Percentiles rank a stretch among this genome's conserved stretches.
Evolutionary conservation across 2,888 invertebrate species (phyloP).

Genomic region (Drosophila flavopinicola): DNA sequence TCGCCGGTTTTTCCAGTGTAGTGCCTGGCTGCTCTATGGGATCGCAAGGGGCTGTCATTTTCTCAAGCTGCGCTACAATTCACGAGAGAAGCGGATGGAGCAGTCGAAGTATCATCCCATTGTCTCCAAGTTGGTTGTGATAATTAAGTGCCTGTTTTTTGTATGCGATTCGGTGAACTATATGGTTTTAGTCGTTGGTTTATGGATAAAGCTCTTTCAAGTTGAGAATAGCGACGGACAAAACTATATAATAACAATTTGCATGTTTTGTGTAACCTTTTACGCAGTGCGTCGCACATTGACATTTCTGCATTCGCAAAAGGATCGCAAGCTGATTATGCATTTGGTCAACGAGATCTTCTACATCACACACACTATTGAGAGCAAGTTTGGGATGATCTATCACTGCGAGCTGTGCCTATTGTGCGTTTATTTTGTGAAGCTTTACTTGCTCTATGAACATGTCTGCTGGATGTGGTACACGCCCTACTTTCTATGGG

Average conservation of each 20-base stretch:
- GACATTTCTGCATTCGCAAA: conserved; percentile 45
- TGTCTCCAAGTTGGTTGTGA: conserved; percentile 35
- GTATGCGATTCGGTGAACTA: conserved; percentile 23
- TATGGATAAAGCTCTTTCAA: conserved; percentile 28
- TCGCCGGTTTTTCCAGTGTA: conserved; percentile 24
- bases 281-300: conserved; percentile 37
- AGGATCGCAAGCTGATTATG: conserved; percentile 41
- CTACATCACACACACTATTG: conserved; percentile 36
- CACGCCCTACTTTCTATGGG: conserved; percentile 40
- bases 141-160: conserved; percentile 28
- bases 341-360: conserved; percentile 55
- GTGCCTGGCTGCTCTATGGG: conserved; percentile 48
- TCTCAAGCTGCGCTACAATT: conserved; percentile 49
- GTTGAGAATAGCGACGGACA: conserved; percentile 44
- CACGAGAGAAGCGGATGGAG: conserved; percentile 26
- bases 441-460: conserved; percentile 31
- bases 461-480: conserved; percentile 38
- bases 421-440: conserved; percentile 38
- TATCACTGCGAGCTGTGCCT: conserved; percentile 45
- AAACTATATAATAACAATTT: conserved; percentile 37
- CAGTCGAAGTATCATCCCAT: conserved; percentile 28
- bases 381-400: conserved; percentile 50
- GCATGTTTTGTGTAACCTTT: conserved; percentile 13
- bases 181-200: conserved; percentile 25
- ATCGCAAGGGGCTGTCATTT: conserved; percentile 48